Percentiles rank a stretch among this genome's conserved stretches.
phyloP scores from a whole-genome alignment of 2,888 invertebrate species.

The Arctia plantaginis region DNA sequence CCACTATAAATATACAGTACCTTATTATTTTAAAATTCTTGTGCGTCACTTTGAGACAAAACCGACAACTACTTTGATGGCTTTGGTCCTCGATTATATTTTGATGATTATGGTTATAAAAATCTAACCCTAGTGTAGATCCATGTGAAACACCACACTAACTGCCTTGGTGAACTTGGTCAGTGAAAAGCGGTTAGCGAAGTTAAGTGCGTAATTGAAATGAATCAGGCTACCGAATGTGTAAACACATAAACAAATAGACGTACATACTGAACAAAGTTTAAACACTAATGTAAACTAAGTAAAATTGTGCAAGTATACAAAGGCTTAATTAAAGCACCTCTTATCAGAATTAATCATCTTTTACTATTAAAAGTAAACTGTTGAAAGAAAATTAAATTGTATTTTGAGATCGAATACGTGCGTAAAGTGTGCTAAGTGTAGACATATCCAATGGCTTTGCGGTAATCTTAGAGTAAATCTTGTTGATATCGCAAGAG shows the following conservation, averaged over 20 bases:
- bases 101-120: too few relatives aligned
- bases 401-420: conserved; percentile 55
- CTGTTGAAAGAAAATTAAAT: conserved; percentile 17
- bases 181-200: not conserved
- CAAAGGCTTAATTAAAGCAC: not conserved
- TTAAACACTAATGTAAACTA: not conserved
- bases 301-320: not conserved
- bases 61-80: not conserved
- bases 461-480: conserved; percentile 82
- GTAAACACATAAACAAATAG: not conserved
- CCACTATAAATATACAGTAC: too few relatives aligned
- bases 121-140: not conserved
- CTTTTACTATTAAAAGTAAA: conserved; percentile 11
- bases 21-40: not conserved
- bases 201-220: not conserved
- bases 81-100: too few relatives aligned
- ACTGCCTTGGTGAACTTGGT: not conserved
- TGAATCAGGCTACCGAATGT: not conserved
- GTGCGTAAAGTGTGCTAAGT: conserved; percentile 63
- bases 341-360: conserved; percentile 8
- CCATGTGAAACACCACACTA: not conserved
- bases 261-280: not conserved
- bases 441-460: conserved; percentile 71
- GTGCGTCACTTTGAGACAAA: not conserved
- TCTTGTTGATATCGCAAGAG: conserved; percentile 78